Base-by-base conservation (phyloP, 1,140 invertebrate genomes). In the Drepana arcuata region DNA sequence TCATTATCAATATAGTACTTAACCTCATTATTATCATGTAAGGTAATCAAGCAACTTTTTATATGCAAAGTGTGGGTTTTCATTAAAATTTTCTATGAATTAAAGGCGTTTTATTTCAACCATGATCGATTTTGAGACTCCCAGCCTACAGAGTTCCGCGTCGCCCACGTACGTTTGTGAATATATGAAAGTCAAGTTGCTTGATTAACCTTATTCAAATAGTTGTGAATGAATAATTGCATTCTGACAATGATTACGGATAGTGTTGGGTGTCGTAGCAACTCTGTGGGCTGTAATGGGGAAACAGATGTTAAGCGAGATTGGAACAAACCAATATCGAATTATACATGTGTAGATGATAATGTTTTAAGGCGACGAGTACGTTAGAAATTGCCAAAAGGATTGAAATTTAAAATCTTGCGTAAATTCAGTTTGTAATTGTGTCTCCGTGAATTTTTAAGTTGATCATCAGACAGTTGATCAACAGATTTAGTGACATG, bases 31-130 rank as follows among this genome's bases (percentile, higher is more conserved):
- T n/a, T n/a, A n/a, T n/a, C n/a, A 10, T 36, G n/a, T 48, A 75
- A 81, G 77, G 73, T 69, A 61, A 78, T 77, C 77, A 81, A 78
- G 77, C 77, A 81, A 81, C 68, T 50, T 64, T n/a, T 47, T 61
- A 43, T 55, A 41, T 36, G 39, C 38, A 37, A 29, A 46, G 55
- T 68, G 65, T 74, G 72, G 69, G 66, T 72, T 72, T 51, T 56
- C 34, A 73, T 78, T 74, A 78, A 78, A 78, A 32, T 24, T 49
- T n/a, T 60, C 58, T 42, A 32, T 50, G 33, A 48, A 43, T 30
- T 26, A 3, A 52, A 44, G 51, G 61, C 44, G 54, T 77, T 78
- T 81, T 73, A 77, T 81, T 78, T 74, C 26, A 33, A 27, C 25
- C 14, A 13, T 23, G 15, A 14, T 10, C 24, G 24, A 5, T 33